Base-by-base conservation (phyloP, 2,113 vertebrate species). In the Cariama cristata region DNA sequence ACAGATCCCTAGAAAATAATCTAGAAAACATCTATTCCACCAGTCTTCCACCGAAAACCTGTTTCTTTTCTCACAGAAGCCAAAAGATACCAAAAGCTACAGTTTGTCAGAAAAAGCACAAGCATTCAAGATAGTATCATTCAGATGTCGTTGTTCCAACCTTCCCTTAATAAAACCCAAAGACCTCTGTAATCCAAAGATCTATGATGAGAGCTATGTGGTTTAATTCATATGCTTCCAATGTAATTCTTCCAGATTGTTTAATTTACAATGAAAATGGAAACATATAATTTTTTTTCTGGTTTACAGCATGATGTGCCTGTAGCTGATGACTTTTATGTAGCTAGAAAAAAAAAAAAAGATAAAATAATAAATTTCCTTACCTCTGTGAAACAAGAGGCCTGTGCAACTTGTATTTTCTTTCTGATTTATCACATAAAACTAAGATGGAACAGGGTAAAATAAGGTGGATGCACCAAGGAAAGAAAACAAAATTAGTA, bases 281-380 rank as follows among this genome's bases (percentile, higher is more conserved):
- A 85, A 96, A 85, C 44, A 92, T 52, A 62, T 56, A 81, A 85
- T 94, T 94, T 89, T 85, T 85, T 94, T 95, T 95, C 81, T 88
- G 77, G 58, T 47, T 62, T 92, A 59, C 11, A 87, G 56, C 17
- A 47, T 42, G 27, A 86, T 50, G 44, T 90, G 49, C 20, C 47
- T 86, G 40, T 88, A 92, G 53, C 30, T 76, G 69, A 28, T 68
- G 73, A 96, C 33, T 79, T 95, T 62, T n/a, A 69, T 32, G 22
- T 50, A 68, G 52, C 32, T 28, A 56, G 21, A 6, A 16, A 24
- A 12, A 49, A 79, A 82, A 49, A 59, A 60, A 76, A 22, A 47
- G 32, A 21, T 21, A 88, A 73, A 93, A 89, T 40, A 87, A 35
- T 83, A 69, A 47, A 64, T 85, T 95, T 87, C 40, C 14, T 64